Percentiles rank a stretch among this genome's conserved stretches.
Evolutionary conservation across 2,888 invertebrate genomes (phyloP).

Genomic region (Acanthococcus lagerstroemiae): DNA sequence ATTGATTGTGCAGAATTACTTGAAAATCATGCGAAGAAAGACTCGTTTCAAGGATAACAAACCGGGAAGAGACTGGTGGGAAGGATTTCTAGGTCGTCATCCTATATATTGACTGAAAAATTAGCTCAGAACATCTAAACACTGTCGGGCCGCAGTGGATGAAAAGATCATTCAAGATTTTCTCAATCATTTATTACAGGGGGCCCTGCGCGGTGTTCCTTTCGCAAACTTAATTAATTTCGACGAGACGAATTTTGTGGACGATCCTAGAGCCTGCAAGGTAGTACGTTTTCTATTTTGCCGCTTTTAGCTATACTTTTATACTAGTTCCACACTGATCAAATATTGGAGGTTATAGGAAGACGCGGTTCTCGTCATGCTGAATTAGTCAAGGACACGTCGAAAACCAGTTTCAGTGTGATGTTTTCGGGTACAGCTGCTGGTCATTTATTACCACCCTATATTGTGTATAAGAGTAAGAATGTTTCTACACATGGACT

Average conservation of each 20-base stretch:
- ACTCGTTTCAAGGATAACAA: not conserved
- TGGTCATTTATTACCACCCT: constrained; percentile 38
- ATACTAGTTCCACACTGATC: too few species aligned
- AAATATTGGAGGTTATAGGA: constrained; percentile 4
- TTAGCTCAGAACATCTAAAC: constrained; percentile 8
- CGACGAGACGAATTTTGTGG: constrained; percentile 15
- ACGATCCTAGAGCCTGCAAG: too few species aligned
- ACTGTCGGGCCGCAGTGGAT: not conserved
- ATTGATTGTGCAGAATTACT: constrained; percentile 5
- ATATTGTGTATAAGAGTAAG: constrained; percentile 39
- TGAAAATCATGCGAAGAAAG: not conserved
- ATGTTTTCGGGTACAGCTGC: constrained; percentile 9
- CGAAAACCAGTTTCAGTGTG: not conserved
- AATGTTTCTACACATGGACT: constrained; percentile 38
- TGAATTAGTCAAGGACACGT: not conserved
- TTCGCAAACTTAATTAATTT: constrained; percentile 5
- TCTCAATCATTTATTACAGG: constrained; percentile 5
- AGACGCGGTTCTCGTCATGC: not conserved
- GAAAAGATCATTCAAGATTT: not conserved
- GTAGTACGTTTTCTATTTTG: too few species aligned
- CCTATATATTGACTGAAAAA: not conserved
- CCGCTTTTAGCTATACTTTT: too few species aligned
- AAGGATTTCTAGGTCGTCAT: constrained; percentile 6
- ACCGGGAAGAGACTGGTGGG: constrained; percentile 9
- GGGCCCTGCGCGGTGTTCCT: constrained; percentile 1